Conservation (phyloP, 1,140 invertebrate species). For the Apis laboriosa region DNA sequence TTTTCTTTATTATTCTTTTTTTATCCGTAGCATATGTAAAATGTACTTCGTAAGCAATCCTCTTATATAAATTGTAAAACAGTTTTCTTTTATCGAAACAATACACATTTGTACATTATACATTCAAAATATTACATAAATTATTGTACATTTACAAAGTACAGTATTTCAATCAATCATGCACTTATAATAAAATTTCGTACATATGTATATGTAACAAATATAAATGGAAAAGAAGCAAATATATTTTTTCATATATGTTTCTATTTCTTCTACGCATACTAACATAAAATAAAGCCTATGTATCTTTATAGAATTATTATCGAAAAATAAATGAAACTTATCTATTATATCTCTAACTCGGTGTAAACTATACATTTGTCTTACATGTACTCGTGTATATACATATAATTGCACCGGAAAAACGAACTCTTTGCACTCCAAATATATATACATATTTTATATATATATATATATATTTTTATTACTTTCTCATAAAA, state of each 20-base stretch:
- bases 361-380: slow-evolving; percentile 9
- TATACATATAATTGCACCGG: slow-evolving; percentile 10
- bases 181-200: neutral
- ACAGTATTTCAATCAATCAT: neutral
- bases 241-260: neutral
- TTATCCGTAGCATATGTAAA: slow-evolving; percentile 6
- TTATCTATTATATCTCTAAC: neutral
- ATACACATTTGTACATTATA: neutral
- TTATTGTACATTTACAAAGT: neutral
- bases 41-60: neutral
- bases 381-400: neutral
- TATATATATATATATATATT: too few relatives aligned
- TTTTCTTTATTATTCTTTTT: neutral
- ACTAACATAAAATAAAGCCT: neutral
- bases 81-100: neutral
- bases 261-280: neutral
- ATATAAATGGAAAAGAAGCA: neutral
- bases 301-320: neutral
- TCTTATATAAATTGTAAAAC: neutral
- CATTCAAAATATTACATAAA: slow-evolving; percentile 4
- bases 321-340: neutral
- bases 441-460: neutral
- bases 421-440: neutral
- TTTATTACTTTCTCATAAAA: neutral
- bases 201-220: neutral